These are phyloP conservation scores for Eulemur rufifrons DNA, from an alignment of 2,113 vertebrate genomes.

Conservation along the genomic window DNA sequence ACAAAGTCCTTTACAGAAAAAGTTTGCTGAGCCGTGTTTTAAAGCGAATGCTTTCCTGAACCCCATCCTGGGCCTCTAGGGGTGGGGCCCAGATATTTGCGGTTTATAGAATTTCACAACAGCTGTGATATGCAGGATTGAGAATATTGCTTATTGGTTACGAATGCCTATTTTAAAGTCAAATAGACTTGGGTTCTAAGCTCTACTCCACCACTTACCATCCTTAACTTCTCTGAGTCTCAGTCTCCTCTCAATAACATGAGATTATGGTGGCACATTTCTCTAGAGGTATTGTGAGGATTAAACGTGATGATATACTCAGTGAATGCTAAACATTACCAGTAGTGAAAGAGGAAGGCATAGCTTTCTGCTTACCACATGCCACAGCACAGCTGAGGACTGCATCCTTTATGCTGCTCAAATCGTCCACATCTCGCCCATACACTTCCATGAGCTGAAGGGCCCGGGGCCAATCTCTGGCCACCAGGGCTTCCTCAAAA, in stretches of 20 bases:
- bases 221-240: background rate
- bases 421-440: slow-evolving; percentile 82
- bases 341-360: background rate
- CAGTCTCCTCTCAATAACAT: background rate
- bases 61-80: background rate
- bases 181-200: background rate
- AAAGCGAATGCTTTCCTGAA: background rate
- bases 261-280: background rate
- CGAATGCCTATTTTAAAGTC: background rate
- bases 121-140: background rate
- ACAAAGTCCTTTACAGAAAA: slow-evolving; percentile 1
- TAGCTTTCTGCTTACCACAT: slow-evolving; percentile 84
- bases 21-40: background rate
- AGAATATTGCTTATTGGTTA: background rate
- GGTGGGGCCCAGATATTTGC: background rate
- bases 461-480: slow-evolving; percentile 88
- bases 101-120: background rate
- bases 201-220: background rate
- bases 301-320: background rate
- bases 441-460: slow-evolving; percentile 90
- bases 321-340: background rate
- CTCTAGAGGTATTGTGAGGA: background rate
- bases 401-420: slow-evolving; percentile 87
- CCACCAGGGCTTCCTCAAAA: slow-evolving; percentile 89
- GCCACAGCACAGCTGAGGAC: slow-evolving; percentile 91